Conservation (phyloP, 1,140 invertebrate genomes). For the Drosophila arizonae region DNA sequence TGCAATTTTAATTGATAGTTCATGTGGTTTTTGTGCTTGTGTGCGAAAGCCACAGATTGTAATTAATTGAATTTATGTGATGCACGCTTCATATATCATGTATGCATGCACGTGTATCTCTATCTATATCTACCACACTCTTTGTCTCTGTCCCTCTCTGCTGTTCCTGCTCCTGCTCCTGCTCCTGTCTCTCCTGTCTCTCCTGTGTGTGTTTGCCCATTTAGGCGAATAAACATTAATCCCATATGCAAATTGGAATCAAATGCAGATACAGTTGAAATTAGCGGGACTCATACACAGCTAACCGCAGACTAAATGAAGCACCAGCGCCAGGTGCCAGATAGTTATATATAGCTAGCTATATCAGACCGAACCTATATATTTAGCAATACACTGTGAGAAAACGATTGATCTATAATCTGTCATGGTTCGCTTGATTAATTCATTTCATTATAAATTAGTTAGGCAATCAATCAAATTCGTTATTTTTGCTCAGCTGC, state of each 20-base stretch:
- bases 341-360: too few relatives aligned
- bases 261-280: conserved; percentile 34
- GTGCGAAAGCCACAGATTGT: conserved; percentile 54
- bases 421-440: too few relatives aligned
- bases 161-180: neutral
- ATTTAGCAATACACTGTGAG: too few relatives aligned
- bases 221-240: conserved; percentile 35
- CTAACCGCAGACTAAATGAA: conserved; percentile 27
- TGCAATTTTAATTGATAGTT: conserved; percentile 1
- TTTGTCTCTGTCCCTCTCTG: neutral
- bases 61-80: conserved; percentile 59
- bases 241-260: conserved; percentile 46
- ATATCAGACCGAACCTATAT: too few relatives aligned
- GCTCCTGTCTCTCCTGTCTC: neutral
- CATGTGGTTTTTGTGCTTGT: conserved; percentile 35
- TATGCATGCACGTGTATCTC: neutral
- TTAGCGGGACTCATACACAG: conserved; percentile 37
- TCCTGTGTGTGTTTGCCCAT: neutral
- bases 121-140: conserved; percentile 1
- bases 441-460: too few relatives aligned
- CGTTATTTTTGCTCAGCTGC: too few relatives aligned
- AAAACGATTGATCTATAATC: too few relatives aligned
- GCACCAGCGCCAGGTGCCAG: conserved; percentile 5
- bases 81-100: conserved; percentile 37
- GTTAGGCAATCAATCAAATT: too few relatives aligned